A percentile compares a stretch with the other conserved stretches of the same genome.
phyloP scores from a whole-genome alignment of 2,797 vertebrate genomes.

The Danio aesculapii region DNA sequence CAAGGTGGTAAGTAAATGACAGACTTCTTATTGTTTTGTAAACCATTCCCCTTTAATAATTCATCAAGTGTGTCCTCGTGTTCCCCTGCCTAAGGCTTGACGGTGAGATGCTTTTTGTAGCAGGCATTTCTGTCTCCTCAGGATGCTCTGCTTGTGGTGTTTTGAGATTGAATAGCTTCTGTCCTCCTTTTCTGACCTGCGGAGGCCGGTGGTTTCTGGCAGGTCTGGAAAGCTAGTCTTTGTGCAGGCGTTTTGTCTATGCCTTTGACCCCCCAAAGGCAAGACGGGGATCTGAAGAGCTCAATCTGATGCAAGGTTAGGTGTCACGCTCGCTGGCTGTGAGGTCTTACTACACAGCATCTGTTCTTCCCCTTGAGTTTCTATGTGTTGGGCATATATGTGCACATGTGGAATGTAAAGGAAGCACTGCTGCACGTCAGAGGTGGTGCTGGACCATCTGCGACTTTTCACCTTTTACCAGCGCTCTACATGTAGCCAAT shows the following conservation, averaged over 20 bases:
- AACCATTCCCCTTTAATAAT: constrained; percentile 5
- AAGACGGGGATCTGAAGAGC: constrained; percentile 35
- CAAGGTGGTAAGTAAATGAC: background rate
- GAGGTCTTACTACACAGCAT: constrained; percentile 24
- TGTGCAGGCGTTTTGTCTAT: constrained; percentile 8
- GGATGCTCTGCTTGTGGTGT: background rate
- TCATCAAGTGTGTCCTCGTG: background rate
- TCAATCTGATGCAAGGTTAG: constrained; percentile 40
- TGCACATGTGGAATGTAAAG: background rate
- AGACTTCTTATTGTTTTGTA: background rate
- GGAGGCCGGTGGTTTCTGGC: constrained; percentile 23
- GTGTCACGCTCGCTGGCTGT: constrained; percentile 25
- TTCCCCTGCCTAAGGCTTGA: constrained; percentile 9
- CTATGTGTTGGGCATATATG: constrained; percentile 1
- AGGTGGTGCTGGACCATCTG: constrained; percentile 55
- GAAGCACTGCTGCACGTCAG: constrained; percentile 22
- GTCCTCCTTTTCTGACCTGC: constrained; percentile 19
- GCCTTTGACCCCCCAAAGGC: constrained; percentile 15
- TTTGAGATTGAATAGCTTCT: constrained; percentile 14
- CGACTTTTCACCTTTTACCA: constrained; percentile 58
- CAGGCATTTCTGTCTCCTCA: background rate
- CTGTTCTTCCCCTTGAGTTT: constrained; percentile 30
- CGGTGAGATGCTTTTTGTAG: constrained; percentile 10
- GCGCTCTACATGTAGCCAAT: background rate
- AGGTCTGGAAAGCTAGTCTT: constrained; percentile 21